Evolutionary conservation across 2,888 invertebrate species (phyloP), one percentile per base, ranked within the genome.

Genomic region (Timandra comae): DNA sequence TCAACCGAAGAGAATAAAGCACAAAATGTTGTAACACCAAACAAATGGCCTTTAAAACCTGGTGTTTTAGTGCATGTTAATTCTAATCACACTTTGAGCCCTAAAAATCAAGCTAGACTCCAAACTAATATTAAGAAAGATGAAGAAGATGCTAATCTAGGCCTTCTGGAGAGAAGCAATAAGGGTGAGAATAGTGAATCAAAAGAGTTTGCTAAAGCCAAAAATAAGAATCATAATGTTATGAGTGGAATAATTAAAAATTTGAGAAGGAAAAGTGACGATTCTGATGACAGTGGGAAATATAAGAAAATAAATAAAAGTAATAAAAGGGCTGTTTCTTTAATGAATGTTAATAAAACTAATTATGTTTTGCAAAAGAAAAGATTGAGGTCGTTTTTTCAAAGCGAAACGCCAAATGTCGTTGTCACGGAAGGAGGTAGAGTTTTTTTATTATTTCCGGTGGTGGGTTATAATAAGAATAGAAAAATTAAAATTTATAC

Each of bases 21-120:
- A 16, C 73, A 79, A 59, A 65, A 68, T 40, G 67, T 72, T 20
- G 67, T 70, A 12, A 88, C 91, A 11, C 88, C 89, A 2, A 90
- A 87, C 49, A 91, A 93, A 65, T 96, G 96, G 96, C 96, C 96
- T 5, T 77, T 95, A 39, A 92, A 94, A 62, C 95, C 96, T 2
- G 96, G 96, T 31, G 95, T 96, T 32, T 87, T 96, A 59, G 92
- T 96, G 29, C 96, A 96, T 68, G 92, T 95, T 12, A 95, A 95
- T 79, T 93, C 93, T 35, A 90, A 92, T 69, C 92, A 93, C 70
- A 93, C 92, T 52, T 62, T 90, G 8, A 88, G 89, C 51, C 89
- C 89, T 16, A 86, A 86, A 52, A 86, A 86, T 49, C 85, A 82
- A 61, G 75, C 80, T 2, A 65, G 75, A 57, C 58, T 81, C 21